These are phyloP conservation scores for Periophthalmus magnuspinnatus DNA, from an alignment of 2,797 vertebrate genomes.

Conservation along the genomic window DNA sequence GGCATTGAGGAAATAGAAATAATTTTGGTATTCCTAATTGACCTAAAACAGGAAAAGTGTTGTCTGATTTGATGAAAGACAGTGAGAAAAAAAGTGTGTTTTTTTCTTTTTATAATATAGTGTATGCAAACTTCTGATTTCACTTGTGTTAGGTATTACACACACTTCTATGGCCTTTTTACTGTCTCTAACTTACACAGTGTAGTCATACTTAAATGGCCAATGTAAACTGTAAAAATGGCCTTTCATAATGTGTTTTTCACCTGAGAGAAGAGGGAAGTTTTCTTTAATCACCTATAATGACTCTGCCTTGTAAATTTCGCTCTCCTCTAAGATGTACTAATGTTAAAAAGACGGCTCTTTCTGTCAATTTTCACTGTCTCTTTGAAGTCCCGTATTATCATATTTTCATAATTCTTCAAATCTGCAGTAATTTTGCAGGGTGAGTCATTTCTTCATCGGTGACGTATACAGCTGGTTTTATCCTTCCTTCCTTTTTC, in stretches of 20 bases:
- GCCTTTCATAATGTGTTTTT: neutral
- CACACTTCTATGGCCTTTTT: neutral
- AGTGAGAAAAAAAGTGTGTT: too few species aligned
- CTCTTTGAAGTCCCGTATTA: neutral
- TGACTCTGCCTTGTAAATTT: neutral
- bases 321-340: neutral
- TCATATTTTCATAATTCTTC: constrained; percentile 1
- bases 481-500: neutral
- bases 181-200: neutral
- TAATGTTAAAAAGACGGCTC: neutral
- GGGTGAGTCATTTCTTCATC: neutral
- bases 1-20: too few species aligned
- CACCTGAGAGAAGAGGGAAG: neutral
- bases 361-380: neutral
- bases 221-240: neutral
- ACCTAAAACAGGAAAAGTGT: too few species aligned
- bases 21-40: too few species aligned
- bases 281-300: neutral
- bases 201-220: neutral
- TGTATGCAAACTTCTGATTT: too few species aligned
- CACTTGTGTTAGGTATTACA: too few species aligned
- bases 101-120: too few species aligned
- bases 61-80: too few species aligned
- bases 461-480: neutral
- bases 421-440: constrained; percentile 8